phyloP scores from a whole-genome alignment of 2,888 invertebrate genomes.

The Drosophila birchii region DNA sequence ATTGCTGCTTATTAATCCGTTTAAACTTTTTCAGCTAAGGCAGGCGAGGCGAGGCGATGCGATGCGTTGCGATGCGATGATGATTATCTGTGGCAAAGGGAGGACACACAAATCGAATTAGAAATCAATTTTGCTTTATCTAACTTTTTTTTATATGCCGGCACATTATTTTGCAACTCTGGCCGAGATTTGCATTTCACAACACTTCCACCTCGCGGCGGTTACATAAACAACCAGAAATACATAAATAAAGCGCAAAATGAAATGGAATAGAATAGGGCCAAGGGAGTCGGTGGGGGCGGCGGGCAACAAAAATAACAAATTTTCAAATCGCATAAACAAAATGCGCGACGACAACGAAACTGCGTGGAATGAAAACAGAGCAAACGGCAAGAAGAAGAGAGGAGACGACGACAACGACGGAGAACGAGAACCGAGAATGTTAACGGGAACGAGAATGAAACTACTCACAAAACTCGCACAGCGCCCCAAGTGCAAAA shows the following conservation, averaged over 20 bases:
- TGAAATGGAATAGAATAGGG: not conserved
- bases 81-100: not conserved
- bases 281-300: not conserved
- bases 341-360: conserved; percentile 41
- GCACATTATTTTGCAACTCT: conserved; percentile 37
- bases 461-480: conserved; percentile 16
- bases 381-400: conserved; percentile 28
- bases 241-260: conserved; percentile 23
- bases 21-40: not conserved
- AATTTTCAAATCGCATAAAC: conserved; percentile 37
- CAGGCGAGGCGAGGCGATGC: conserved; percentile 10
- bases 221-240: conserved; percentile 42
- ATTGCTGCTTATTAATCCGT: conserved; percentile 4
- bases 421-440: conserved; percentile 6
- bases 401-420: not conserved
- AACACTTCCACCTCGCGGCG: conserved; percentile 27
- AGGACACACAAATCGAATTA: not conserved
- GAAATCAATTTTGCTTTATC: not conserved
- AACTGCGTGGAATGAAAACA: conserved; percentile 36
- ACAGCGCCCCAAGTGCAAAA: conserved; percentile 27
- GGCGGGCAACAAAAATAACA: conserved; percentile 17
- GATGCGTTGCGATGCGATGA: conserved; percentile 1
- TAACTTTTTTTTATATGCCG: conserved; percentile 13
- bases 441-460: conserved; percentile 8
- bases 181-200: conserved; percentile 36